These are phyloP conservation scores for Beaufortia kweichowensis DNA, from an alignment of 2,113 vertebrate species.

Conservation along the genomic window DNA sequence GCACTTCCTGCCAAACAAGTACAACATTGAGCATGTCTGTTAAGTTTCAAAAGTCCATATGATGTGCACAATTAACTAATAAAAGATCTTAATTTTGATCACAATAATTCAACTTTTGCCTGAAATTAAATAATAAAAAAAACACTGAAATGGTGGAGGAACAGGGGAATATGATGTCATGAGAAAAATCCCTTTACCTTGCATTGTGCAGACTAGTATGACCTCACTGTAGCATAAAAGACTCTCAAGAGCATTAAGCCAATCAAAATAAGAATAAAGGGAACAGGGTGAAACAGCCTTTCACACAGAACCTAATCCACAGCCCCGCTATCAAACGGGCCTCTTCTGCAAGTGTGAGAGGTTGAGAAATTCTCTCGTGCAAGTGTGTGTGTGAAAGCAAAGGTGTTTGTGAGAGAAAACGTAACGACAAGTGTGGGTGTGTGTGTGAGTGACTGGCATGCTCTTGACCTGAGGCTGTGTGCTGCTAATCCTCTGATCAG, in stretches of 20 bases:
- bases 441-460: constrained; percentile 56
- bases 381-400: constrained; percentile 36
- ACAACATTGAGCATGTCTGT: too few species aligned
- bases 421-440: constrained; percentile 21
- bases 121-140: too few species aligned
- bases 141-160: neutral
- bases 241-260: constrained; percentile 50
- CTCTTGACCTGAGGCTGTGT: constrained; percentile 67
- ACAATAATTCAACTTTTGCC: too few species aligned
- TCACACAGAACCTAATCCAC: constrained; percentile 52
- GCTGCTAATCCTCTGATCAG: constrained; percentile 78
- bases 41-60: too few species aligned
- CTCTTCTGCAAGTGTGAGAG: constrained; percentile 47
- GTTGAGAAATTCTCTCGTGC: constrained; percentile 34
- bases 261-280: constrained; percentile 57
- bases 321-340: constrained; percentile 34
- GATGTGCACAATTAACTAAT: too few species aligned
- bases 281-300: constrained; percentile 18
- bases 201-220: neutral
- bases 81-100: too few species aligned
- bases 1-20: too few species aligned
- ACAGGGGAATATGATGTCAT: constrained; percentile 45
- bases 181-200: constrained; percentile 37
- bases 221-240: constrained; percentile 44
- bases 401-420: constrained; percentile 30